Evolutionary conservation across 2,888 invertebrate species (phyloP), one percentile per base, ranked within the genome.

Genomic region (Lacanobia wlatinum): DNA sequence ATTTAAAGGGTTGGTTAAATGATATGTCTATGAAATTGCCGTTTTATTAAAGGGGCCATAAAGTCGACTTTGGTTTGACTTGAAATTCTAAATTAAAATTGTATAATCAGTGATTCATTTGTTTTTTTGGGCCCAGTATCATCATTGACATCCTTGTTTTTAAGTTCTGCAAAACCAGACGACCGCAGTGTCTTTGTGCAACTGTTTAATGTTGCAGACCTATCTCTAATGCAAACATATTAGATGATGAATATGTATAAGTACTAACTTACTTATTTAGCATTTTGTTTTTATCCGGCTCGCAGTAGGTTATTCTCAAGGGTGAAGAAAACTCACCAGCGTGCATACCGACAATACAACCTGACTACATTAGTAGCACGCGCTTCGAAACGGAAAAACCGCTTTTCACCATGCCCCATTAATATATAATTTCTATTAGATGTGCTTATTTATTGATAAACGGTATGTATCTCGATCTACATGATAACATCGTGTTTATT

Each of bases 261-360:
- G n/a, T 61, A 66, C 46, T 21, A 23, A n/a, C 23, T 16, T 61
- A 34, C 43, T 18, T 65, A 79, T 55, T 66, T 55, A 74, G 67
- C 53, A 70, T 72, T 72, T 72, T 68, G 65, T 68, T 68, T 63
- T 64, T 62, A 68, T 84, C 70, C 70, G 69, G 73, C 67, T 70
- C 61, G 34, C 59, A 73, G 67, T 62, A 77, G 70, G 73, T 64
- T 78, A 76, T 61, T 56, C 66, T 74, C 58, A 18, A 58, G 60
- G 62, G 69, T 78, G 58, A 68, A 71, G 79, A 73, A 74, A 76
- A 76, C 68, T 68, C 16, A 69, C 71, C 60, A 59, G 58, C 48
- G 61, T 63, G 59, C 76, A 58, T 61, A 70, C 21, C 9, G 48
- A 70, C 52, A 76, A 69, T 48, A 52, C n/a, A 73, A 58, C 28